A percentile compares a stretch with the other conserved stretches of the same genome.
Conservation (phyloP, 2,113 vertebrate genomes). For the Upupa epops region DNA sequence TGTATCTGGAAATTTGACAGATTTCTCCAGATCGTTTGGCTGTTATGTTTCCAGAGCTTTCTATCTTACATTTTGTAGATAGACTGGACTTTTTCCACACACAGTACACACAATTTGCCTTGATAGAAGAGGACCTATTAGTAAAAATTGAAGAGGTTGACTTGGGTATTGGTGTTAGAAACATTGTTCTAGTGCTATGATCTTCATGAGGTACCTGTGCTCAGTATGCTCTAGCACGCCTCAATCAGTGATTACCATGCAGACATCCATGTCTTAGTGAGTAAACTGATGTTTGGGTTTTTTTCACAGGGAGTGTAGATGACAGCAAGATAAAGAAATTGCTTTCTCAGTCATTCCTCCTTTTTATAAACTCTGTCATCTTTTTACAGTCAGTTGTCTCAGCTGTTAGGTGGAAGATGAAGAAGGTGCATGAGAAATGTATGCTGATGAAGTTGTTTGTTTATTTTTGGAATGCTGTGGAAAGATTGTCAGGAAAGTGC, state of each 20-base stretch:
- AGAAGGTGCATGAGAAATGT: not conserved
- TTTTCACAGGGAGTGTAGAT: not conserved
- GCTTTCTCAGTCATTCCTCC: not conserved
- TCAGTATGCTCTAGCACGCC: not conserved
- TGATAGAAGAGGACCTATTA: not conserved
- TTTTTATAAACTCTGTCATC: not conserved
- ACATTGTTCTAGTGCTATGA: not conserved
- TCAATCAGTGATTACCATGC: too few species aligned
- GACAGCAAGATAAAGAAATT: not conserved
- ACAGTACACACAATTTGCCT: not conserved
- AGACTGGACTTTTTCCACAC: not conserved
- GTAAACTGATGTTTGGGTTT: not conserved
- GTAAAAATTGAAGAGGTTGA: not conserved
- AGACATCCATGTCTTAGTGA: not conserved
- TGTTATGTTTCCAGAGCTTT: not conserved
- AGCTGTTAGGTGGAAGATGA: not conserved
- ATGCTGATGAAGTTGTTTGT: not conserved
- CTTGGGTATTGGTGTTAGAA: not conserved
- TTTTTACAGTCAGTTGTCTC: not conserved
- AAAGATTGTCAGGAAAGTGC: not conserved
- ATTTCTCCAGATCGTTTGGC: not conserved
- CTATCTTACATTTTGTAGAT: not conserved
- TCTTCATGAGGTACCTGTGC: accelerated
- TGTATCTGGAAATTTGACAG: not conserved
- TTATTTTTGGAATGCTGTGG: not conserved